A percentile compares a stretch with the other conserved stretches of the same genome.
These are phyloP conservation scores for Typhlichthys subterraneus DNA, from an alignment of 2,797 vertebrate species.

Conservation along the genomic window DNA sequence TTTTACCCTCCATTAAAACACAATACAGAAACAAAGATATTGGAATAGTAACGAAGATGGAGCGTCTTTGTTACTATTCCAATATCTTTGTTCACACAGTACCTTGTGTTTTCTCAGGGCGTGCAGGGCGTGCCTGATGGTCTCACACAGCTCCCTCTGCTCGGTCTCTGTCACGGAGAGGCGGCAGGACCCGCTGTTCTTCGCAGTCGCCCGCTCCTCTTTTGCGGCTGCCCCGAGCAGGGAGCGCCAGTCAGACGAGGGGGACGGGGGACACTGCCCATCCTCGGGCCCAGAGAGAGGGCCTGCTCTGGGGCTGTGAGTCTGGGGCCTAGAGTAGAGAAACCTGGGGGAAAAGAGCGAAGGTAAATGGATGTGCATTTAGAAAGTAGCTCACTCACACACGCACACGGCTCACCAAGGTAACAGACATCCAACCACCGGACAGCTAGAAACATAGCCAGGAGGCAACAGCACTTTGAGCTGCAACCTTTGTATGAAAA, in stretches of 20 bases:
- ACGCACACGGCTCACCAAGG: background rate
- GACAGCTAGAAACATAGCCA: too few relatives aligned
- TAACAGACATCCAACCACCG: too few relatives aligned
- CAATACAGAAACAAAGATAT: too few relatives aligned
- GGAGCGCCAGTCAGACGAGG: conserved; percentile 90
- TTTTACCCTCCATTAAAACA: too few relatives aligned
- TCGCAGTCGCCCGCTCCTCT: conserved; percentile 82
- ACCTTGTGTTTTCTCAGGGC: conserved; percentile 98
- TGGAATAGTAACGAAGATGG: too few relatives aligned
- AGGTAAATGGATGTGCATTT: too few relatives aligned
- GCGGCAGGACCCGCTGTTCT: conserved; percentile 85
- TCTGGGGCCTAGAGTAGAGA: conserved; percentile 84
- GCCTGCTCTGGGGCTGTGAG: conserved; percentile 86
- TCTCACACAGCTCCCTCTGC: conserved; percentile 94
- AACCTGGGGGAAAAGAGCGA: conserved; percentile 72
- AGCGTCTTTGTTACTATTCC: too few relatives aligned
- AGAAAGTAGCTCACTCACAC: too few relatives aligned
- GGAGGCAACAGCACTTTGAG: too few relatives aligned
- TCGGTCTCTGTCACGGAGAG: conserved; percentile 93
- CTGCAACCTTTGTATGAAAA: too few relatives aligned
- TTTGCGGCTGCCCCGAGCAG: conserved; percentile 92
- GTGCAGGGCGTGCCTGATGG: conserved; percentile 92
- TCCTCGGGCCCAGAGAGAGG: conserved; percentile 85
- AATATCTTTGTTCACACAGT: conserved; percentile 2
- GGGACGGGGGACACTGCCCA: conserved; percentile 83